Evolutionary conservation across 2,888 invertebrate genomes (phyloP), one percentile per base, ranked within the genome.

Genomic region (Xylocampa areola): DNA sequence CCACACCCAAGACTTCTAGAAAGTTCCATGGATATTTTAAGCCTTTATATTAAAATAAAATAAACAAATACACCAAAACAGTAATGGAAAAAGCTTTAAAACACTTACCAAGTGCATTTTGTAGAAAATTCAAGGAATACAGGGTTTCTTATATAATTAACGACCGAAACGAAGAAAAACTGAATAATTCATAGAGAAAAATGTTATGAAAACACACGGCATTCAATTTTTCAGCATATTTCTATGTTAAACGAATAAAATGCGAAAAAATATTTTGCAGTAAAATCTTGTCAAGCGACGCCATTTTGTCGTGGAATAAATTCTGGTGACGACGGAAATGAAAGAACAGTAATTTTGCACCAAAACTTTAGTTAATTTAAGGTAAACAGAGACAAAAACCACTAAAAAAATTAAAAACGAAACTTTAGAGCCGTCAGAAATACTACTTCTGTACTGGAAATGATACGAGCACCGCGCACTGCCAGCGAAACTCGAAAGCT

Each of bases 231-330:
- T 79, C 70, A 74, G 70, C 76, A 82, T 85, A 84, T 81, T 84
- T 85, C 82, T 85, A 85, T 62, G 80, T 76, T 78, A 87, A 80
- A 77, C 68, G 75, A 78, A 83, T 83, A 82, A 87, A 89, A 87
- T 82, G 77, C 79, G 84, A 89, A 90, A 91, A 90, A 88, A 86
- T 82, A 87, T 85, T 91, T 92, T 90, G 90, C 89, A 85, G 87
- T 84, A 91, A 93, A 91, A 91, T 89, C 92, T 92, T 88, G 92
- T 89, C 89, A 91, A 89, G 92, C 88, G 94, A 94, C 94, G 94
- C 94, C 94, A 94, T 94, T 94, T 94, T 94, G 94, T 94, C 91
- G 92, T 91, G 90, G 90, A 91, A 82, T 88, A 91, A 92, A 88
- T 91, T 87, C 87, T 94, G 94, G 89, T 94, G 94, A 94, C 94